These are phyloP conservation scores for Oryzias celebensis DNA, from an alignment of 2,113 vertebrate genomes.

Conservation along the genomic window DNA sequence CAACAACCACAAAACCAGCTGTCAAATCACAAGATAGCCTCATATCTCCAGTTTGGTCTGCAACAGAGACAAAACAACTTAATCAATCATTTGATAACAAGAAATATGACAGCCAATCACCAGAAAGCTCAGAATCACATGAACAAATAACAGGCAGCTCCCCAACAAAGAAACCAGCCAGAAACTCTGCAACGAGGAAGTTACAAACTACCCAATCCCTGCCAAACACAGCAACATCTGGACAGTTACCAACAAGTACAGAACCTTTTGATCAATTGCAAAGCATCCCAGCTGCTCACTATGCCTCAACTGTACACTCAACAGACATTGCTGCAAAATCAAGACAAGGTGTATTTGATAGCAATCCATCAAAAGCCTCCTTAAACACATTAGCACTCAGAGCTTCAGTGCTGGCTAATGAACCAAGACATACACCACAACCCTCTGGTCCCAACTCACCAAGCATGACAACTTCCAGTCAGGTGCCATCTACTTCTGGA, in stretches of 20 bases:
- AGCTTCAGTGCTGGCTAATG: neutral
- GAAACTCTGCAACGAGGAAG: conserved; percentile 1
- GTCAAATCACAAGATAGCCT: neutral
- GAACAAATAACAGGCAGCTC: neutral
- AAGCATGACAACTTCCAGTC: conserved; percentile 6
- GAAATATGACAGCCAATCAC: neutral
- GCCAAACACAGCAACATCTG: neutral
- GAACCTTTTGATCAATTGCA: neutral
- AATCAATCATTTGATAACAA: neutral
- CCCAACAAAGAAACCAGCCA: neutral
- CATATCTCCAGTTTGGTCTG: neutral
- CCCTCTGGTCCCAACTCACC: neutral
- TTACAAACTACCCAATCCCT: neutral
- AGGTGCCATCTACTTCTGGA: neutral
- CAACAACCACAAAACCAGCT: neutral
- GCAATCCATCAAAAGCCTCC: conserved; percentile 4
- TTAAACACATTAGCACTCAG: neutral
- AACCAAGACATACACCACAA: neutral
- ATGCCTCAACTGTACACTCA: conserved; percentile 3
- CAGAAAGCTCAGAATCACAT: neutral
- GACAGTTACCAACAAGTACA: neutral
- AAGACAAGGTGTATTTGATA: conserved; percentile 10
- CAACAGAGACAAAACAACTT: neutral
- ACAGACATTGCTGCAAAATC: neutral
- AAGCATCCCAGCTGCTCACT: neutral